phyloP scores from a whole-genome alignment of 2,797 vertebrate genomes.

The Macropodus opercularis region DNA sequence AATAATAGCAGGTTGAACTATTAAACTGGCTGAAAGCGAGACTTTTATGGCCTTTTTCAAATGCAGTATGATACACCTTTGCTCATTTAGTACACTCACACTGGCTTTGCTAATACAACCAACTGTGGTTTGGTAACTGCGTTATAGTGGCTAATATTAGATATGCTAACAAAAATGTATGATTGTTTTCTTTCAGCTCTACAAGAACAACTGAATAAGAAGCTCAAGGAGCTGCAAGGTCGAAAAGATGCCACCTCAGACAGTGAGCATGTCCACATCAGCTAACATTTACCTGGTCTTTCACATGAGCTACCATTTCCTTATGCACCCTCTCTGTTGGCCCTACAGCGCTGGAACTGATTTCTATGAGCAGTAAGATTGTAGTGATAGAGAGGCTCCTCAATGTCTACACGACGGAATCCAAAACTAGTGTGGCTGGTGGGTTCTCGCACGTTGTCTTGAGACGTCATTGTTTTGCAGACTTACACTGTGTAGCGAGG shows the following conservation, averaged over 20 bases:
- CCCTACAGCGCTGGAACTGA: conserved; percentile 52
- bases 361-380: conserved; percentile 37
- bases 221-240: conserved; percentile 16
- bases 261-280: conserved; percentile 27
- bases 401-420: not conserved
- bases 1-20: not conserved
- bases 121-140: too few relatives aligned
- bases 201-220: conserved; percentile 8
- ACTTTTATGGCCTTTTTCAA: too few relatives aligned
- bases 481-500: not conserved
- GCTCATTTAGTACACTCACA: too few relatives aligned
- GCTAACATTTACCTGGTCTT: not conserved
- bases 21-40: too few relatives aligned
- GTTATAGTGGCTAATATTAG: too few relatives aligned
- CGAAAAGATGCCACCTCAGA: not conserved
- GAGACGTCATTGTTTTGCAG: not conserved
- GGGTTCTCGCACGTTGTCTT: not conserved
- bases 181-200: conserved; percentile 26
- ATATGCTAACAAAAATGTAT: too few relatives aligned
- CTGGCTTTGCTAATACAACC: too few relatives aligned
- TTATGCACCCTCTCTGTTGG: conserved; percentile 4
- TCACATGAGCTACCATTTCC: not conserved
- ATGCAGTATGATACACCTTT: too few relatives aligned
- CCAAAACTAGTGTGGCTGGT: conserved; percentile 14
- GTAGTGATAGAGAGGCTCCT: conserved; percentile 14